These are phyloP conservation scores for Hesperia comma DNA, from an alignment of 2,888 invertebrate genomes.

Conservation along the genomic window DNA sequence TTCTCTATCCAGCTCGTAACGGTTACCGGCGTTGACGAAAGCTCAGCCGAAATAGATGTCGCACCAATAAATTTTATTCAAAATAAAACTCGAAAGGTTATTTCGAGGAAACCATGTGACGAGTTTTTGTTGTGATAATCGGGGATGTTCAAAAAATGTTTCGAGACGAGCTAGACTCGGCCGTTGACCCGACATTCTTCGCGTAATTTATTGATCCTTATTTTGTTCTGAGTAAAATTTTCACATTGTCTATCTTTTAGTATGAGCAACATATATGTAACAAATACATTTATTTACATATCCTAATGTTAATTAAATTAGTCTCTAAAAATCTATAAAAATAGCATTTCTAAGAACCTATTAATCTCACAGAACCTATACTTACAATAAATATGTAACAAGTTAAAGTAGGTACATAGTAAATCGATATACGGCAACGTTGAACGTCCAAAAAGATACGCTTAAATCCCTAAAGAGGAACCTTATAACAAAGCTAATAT, in stretches of 20 bases:
- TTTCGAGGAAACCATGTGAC: conserved; percentile 62
- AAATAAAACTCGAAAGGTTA: conserved; percentile 62
- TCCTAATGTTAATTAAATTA: no score
- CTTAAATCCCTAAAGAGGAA: conserved; percentile 73
- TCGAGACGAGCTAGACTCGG: conserved; percentile 50
- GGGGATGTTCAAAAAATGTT: conserved; percentile 62
- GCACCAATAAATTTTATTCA: conserved; percentile 75
- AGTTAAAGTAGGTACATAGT: conserved; percentile 6
- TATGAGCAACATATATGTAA: no score
- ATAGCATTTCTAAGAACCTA: no score
- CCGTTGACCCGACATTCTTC: conserved; percentile 70
- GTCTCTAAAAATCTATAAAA: no score
- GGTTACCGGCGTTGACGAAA: conserved; percentile 66
- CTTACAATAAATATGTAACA: conserved; percentile 12
- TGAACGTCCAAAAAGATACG: conserved; percentile 45
- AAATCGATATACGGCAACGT: conserved; percentile 40
- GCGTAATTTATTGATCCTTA: conserved; percentile 31
- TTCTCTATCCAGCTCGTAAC: conserved; percentile 54
- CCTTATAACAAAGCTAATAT: conserved; percentile 83
- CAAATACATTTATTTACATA: no score
- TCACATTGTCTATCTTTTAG: conserved; percentile 26
- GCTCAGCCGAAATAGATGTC: conserved; percentile 71
- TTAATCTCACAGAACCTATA: not conserved
- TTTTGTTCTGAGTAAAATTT: conserved; percentile 22
- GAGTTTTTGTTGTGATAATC: conserved; percentile 71